Evolutionary conservation across 64 coral and sea anemone species (phyloP).

Genomic region (Dendrophyllia cribrosa): DNA sequence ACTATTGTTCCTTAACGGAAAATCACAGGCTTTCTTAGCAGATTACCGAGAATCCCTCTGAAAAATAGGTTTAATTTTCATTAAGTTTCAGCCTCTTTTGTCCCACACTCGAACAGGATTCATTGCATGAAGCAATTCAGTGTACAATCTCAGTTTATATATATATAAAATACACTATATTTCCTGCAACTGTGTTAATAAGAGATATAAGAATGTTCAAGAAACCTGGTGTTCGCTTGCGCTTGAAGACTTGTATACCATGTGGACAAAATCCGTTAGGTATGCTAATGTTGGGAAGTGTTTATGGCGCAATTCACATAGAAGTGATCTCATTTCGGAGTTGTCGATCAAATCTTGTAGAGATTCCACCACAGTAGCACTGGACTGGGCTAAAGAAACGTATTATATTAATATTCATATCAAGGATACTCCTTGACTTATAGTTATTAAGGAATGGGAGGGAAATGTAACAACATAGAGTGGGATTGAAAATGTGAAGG

Average conservation of each 20-base stretch:
- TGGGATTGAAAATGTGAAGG: too few relatives aligned
- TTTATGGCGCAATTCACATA: background rate
- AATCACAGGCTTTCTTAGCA: too few relatives aligned
- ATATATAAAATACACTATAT: too few relatives aligned
- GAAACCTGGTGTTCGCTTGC: conserved; percentile 46
- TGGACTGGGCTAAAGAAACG: background rate
- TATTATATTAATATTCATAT: too few relatives aligned
- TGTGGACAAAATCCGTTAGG: conserved; percentile 87
- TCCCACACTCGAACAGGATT: too few relatives aligned
- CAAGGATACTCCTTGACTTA: too few relatives aligned
- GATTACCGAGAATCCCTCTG: background rate
- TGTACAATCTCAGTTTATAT: background rate
- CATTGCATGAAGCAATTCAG: too few relatives aligned
- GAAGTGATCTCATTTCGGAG: conserved; percentile 45
- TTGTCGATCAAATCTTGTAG: conserved; percentile 49
- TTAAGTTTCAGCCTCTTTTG: too few relatives aligned
- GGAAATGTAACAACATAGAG: too few relatives aligned
- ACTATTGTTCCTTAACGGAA: too few relatives aligned
- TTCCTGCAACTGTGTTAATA: background rate
- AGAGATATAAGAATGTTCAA: background rate
- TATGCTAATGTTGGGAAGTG: conserved; percentile 26
- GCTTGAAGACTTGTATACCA: conserved; percentile 81
- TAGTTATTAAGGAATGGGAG: too few relatives aligned
- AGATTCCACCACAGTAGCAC: conserved; percentile 15
- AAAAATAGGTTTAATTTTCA: background rate